These are phyloP conservation scores for Eospalax fontanierii DNA, from an alignment of 2,797 vertebrate genomes.

Conservation along the genomic window DNA sequence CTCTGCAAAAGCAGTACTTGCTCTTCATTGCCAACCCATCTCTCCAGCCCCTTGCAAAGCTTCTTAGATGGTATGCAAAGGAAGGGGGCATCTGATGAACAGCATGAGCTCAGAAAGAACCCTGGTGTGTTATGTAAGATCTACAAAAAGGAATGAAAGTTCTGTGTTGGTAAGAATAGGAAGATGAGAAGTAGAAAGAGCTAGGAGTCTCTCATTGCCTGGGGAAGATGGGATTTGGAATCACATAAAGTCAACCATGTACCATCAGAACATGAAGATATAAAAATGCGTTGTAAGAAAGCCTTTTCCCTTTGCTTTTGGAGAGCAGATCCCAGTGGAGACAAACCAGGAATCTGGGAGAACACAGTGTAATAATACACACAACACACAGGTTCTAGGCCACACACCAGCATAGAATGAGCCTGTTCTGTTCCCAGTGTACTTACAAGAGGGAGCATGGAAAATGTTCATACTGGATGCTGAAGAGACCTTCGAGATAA, in stretches of 20 bases:
- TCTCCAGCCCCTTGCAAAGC: background rate
- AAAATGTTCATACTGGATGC: rapidly evolving
- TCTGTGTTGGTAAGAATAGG: background rate
- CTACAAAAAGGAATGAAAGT: background rate
- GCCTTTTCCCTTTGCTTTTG: background rate
- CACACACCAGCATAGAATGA: background rate
- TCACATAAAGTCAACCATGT: background rate
- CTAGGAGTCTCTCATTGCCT: background rate
- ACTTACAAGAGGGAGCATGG: background rate
- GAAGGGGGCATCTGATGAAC: background rate
- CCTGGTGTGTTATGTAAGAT: background rate
- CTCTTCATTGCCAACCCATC: no score
- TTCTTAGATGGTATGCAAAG: background rate
- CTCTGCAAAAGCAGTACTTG: no score
- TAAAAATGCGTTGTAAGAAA: background rate
- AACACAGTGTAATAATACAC: background rate
- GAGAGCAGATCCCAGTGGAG: background rate
- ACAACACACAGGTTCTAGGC: background rate
- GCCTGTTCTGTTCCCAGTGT: background rate
- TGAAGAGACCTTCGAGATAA: background rate
- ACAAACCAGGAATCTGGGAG: background rate
- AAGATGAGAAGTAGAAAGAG: background rate
- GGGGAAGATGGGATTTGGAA: background rate
- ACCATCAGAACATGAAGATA: background rate
- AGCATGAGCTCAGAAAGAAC: background rate